Conservation (phyloP, 1,140 invertebrate genomes). For the Venustaconcha ellipsiformis region DNA sequence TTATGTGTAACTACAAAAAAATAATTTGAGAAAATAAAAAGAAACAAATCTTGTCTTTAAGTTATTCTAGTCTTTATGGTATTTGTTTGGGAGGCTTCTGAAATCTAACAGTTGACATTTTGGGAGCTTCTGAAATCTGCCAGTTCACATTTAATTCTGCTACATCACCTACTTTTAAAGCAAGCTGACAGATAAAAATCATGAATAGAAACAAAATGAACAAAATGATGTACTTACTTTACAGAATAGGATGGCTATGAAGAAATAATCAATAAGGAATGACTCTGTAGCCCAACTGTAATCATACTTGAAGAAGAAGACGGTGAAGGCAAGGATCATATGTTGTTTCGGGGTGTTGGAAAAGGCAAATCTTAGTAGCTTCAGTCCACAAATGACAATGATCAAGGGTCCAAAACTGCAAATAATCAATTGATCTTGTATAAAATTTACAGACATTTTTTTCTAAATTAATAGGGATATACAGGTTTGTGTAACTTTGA, state of each 20-base stretch:
- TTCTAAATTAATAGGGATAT: no score
- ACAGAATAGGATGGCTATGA: conserved; percentile 81
- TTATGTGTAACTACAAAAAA: no score
- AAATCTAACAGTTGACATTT: no score
- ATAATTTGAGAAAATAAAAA: no score
- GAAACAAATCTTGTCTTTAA: no score
- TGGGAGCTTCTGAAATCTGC: no score
- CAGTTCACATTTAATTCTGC: no score
- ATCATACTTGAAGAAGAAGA: conserved; percentile 90
- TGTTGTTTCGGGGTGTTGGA: conserved; percentile 94
- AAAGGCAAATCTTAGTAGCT: conserved; percentile 90
- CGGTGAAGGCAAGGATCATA: conserved; percentile 91
- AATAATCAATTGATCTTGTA: conserved; percentile 27
- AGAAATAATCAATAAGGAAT: conserved; percentile 93
- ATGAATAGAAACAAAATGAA: not conserved
- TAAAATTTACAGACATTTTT: no score
- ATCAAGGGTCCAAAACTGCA: conserved; percentile 82
- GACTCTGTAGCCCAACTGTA: conserved; percentile 81
- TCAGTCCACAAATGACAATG: conserved; percentile 88
- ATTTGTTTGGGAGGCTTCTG: no score
- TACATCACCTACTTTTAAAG: no score
- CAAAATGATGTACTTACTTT: conserved; percentile 63
- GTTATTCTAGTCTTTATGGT: no score
- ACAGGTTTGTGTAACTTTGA: no score
- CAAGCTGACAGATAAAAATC: not conserved